Base-by-base conservation (phyloP, 2,113 vertebrate genomes). In the Gasterosteus aculeatus region DNA sequence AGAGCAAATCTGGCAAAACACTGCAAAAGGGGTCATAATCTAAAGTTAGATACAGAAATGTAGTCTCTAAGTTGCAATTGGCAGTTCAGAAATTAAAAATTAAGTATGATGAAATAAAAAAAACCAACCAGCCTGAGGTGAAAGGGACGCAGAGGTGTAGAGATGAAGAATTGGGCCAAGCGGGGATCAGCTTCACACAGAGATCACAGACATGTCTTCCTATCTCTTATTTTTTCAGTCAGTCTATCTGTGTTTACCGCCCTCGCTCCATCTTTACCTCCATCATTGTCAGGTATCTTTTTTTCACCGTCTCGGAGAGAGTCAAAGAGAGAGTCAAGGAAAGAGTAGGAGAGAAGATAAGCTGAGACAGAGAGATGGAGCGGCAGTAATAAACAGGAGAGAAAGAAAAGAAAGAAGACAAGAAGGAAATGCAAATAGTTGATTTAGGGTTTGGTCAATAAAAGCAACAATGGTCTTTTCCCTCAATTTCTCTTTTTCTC, bases 141-240 rank as follows among this genome's bases (percentile, higher is more conserved):
- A 41, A 19, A 69, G 33, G 49, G 69, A 74, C 71, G 15, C 7
- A 59, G 56, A 83, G 82, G 46, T 75, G 70, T 29, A 68, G 65
- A 69, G 69, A 78, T 83, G 78, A 85, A 85, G 81, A 90, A 89
- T 33, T 89, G 86, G 91, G 89, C 85, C 85, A 91, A 84, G 87
- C 78, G 59, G 75, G 87, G 88, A 91, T 91, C 82, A 90, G 82
- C 75, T 65, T 85, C 84, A 81, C 82, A 80, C 80, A 49, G 67
- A 86, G 86, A 89, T 89, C 83, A 85, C 78, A 77, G 77, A 77
- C 77, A 72, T 19, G 42, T 67, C 46, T 51, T 67, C 29, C 31
- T 67, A 51, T 51, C 64, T 38, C 31, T 67, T 38, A 14, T 51
- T 67, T 51, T 22, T 47, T 44, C 60, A 38, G 61, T 49, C 51